Percentiles rank a stretch among this genome's conserved stretches.
phyloP scores from a whole-genome alignment of 2,888 invertebrate species.

The Cotesia congregata region DNA sequence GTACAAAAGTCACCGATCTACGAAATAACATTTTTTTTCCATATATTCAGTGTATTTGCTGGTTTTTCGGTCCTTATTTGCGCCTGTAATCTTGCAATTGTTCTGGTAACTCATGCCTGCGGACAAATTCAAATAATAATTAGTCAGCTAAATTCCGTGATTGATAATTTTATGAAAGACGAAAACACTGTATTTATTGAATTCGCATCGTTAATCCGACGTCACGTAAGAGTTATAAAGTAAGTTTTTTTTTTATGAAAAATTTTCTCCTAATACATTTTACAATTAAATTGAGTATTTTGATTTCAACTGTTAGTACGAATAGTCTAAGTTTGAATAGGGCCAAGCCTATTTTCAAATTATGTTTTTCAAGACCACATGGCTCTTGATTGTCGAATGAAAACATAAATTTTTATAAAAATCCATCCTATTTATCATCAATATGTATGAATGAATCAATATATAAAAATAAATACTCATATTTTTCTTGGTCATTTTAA shows the following conservation, averaged over 20 bases:
- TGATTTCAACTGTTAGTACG: too few species aligned
- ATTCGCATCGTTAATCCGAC: neutral
- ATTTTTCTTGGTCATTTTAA: too few species aligned
- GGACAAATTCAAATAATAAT: slow-evolving; percentile 52
- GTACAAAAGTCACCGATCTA: slow-evolving; percentile 49
- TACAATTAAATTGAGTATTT: too few species aligned
- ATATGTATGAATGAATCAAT: too few species aligned
- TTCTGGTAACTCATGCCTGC: slow-evolving; percentile 50
- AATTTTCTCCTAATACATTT: neutral
- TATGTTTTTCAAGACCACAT: too few species aligned
- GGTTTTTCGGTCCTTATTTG: slow-evolving; percentile 44
- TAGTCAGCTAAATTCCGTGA: slow-evolving; percentile 36
- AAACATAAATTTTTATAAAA: too few species aligned
- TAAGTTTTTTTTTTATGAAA: neutral
- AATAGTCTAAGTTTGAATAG: too few species aligned
- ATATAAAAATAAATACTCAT: too few species aligned
- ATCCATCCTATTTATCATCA: too few species aligned
- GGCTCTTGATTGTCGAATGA: too few species aligned
- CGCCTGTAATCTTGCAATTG: slow-evolving; percentile 47
- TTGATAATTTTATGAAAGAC: slow-evolving; percentile 20
- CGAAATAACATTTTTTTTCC: slow-evolving; percentile 48
- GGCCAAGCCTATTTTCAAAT: too few species aligned
- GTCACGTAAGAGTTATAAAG: neutral
- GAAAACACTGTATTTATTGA: neutral
- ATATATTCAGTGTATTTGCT: slow-evolving; percentile 43